Evolutionary conservation across 92 coral and sea anemone species (phyloP).

Genomic region (Paragorgia papillata): DNA sequence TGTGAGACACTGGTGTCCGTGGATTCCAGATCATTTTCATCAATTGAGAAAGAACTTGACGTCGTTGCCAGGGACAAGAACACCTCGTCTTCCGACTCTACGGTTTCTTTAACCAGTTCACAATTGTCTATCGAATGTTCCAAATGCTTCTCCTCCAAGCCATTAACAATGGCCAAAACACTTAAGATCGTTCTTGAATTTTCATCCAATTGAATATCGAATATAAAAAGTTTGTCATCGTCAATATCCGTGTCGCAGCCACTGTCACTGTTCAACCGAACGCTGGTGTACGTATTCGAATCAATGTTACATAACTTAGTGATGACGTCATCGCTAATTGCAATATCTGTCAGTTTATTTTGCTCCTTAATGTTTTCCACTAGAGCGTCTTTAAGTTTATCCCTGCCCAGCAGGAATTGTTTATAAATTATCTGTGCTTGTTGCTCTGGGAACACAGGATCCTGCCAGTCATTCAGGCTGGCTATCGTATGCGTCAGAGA

Average conservation of each 20-base stretch:
- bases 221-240: constrained; percentile 8
- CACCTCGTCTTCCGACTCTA: constrained; percentile 34
- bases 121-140: constrained; percentile 1
- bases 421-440: constrained; percentile 91
- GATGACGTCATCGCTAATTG: constrained; percentile 26
- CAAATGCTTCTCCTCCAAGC: constrained; percentile 15
- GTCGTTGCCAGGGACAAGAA: constrained; percentile 12
- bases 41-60: neutral
- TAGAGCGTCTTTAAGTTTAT: constrained; percentile 68
- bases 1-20: constrained; percentile 40
- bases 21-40: constrained; percentile 25
- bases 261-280: constrained; percentile 21
- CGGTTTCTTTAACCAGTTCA: neutral
- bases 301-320: constrained; percentile 1
- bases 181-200: constrained; percentile 17
- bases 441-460: constrained; percentile 92
- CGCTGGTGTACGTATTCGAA: neutral
- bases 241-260: constrained; percentile 42
- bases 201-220: neutral
- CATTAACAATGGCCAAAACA: constrained; percentile 16
- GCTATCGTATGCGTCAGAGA: constrained; percentile 71
- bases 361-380: constrained; percentile 44
- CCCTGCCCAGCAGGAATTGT: constrained; percentile 80
- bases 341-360: constrained; percentile 34
- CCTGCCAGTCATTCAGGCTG: constrained; percentile 96